A percentile compares a stretch with the other conserved stretches of the same genome.
These are phyloP conservation scores for Rissa tridactyla DNA, from an alignment of 2,113 vertebrate genomes.

Conservation along the genomic window DNA sequence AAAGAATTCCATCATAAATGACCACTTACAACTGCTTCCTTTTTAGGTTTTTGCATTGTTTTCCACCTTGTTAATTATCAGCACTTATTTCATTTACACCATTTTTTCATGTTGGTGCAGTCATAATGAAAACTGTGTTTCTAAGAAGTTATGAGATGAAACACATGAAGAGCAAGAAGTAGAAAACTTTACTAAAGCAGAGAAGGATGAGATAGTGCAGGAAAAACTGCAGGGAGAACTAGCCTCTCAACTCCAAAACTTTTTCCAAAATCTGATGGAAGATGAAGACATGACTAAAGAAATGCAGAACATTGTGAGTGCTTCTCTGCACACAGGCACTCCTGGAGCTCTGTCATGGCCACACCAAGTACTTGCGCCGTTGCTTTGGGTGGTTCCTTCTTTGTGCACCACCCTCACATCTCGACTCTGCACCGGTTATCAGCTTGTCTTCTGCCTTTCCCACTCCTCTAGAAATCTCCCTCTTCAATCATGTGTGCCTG, in stretches of 20 bases:
- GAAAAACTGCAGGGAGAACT: background rate
- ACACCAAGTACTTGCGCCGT: background rate
- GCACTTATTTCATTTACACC: background rate
- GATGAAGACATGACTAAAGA: background rate
- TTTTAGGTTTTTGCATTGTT: background rate
- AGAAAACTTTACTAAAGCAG: background rate
- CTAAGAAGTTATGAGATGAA: background rate
- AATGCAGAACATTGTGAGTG: background rate
- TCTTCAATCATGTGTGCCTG: background rate
- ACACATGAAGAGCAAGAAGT: background rate
- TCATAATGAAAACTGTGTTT: background rate
- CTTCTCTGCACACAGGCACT: background rate
- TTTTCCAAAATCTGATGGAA: background rate
- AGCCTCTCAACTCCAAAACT: background rate
- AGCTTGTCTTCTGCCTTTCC: background rate
- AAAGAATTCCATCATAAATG: background rate
- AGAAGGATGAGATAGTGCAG: background rate
- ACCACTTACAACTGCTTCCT: background rate
- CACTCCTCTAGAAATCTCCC: background rate
- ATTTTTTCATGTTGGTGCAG: background rate
- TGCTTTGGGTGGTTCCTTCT: background rate
- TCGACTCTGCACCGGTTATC: background rate
- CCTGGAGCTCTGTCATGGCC: background rate
- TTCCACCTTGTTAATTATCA: background rate
- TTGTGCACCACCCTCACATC: background rate